Conservation (phyloP, 2,888 invertebrate species). For the Neoitamus cyanurus region DNA sequence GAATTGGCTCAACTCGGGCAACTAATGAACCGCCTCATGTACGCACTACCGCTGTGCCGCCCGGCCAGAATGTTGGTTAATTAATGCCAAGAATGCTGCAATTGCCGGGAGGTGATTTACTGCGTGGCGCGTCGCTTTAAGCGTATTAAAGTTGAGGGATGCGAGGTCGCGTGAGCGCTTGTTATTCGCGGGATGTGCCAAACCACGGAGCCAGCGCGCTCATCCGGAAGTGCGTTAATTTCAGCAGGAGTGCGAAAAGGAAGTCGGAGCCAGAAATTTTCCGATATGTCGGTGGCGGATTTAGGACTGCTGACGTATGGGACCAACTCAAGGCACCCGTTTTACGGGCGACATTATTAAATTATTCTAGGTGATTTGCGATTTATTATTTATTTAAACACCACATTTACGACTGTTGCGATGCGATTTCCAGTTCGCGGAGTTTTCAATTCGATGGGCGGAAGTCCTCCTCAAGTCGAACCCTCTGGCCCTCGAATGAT, state of each 20-base stretch:
- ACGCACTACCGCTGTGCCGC: not conserved
- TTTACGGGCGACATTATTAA: not conserved
- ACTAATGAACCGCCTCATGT: not conserved
- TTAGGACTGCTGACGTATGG: not conserved
- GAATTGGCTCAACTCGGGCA: not conserved
- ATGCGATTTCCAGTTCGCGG: not conserved
- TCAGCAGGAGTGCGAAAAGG: not conserved
- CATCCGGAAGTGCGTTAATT: not conserved
- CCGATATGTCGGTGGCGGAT: not conserved
- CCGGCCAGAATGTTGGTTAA: not conserved
- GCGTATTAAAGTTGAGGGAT: not conserved
- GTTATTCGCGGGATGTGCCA: not conserved
- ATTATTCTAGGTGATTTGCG: not conserved
- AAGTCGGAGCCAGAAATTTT: not conserved
- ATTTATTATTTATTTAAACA: not conserved
- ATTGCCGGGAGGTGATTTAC: not conserved
- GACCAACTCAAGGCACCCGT: not conserved
- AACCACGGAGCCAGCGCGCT: not conserved
- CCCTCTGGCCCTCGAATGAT: not conserved
- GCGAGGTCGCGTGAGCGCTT: not conserved
- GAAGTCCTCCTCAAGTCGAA: not conserved
- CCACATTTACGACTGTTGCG: not conserved
- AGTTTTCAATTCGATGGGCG: too few relatives aligned
- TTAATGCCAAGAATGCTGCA: not conserved
- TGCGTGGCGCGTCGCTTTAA: not conserved